phyloP scores from a whole-genome alignment of 1,140 invertebrate genomes.

The Halesus radiatus region DNA sequence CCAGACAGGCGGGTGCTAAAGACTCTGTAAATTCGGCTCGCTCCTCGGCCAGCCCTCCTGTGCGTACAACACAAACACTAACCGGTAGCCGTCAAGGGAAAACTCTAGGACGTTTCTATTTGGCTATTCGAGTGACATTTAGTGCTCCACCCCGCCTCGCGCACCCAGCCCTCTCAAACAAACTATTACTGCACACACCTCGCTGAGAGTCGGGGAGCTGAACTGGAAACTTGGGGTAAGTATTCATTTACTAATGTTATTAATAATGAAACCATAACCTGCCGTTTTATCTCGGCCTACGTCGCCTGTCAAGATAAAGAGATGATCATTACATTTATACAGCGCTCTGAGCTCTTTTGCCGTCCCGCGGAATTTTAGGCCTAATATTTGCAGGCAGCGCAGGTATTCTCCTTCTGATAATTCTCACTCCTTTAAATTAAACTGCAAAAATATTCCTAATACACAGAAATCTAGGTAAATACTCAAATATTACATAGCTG shows the following conservation, averaged over 20 bases:
- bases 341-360: not conserved
- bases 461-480: not conserved
- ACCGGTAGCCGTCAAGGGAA: not conserved
- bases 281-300: not conserved
- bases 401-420: not conserved
- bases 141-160: not conserved
- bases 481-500: not conserved
- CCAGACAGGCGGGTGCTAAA: not conserved
- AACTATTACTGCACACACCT: not conserved
- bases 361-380: slow-evolving; percentile 30
- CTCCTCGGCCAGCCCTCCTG: not conserved
- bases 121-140: not conserved
- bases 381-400: not conserved
- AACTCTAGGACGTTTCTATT: not conserved
- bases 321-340: not conserved
- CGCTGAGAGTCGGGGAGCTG: not conserved
- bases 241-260: not conserved
- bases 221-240: not conserved
- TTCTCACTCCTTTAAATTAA: not conserved
- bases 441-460: not conserved
- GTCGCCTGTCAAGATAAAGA: slow-evolving; percentile 1
- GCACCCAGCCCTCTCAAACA: not conserved
- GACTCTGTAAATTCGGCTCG: not conserved
- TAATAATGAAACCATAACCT: not conserved
- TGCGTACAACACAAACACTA: not conserved